These are phyloP conservation scores for Drosophila multiciliata DNA, from an alignment of 2,888 invertebrate species.

Conservation along the genomic window DNA sequence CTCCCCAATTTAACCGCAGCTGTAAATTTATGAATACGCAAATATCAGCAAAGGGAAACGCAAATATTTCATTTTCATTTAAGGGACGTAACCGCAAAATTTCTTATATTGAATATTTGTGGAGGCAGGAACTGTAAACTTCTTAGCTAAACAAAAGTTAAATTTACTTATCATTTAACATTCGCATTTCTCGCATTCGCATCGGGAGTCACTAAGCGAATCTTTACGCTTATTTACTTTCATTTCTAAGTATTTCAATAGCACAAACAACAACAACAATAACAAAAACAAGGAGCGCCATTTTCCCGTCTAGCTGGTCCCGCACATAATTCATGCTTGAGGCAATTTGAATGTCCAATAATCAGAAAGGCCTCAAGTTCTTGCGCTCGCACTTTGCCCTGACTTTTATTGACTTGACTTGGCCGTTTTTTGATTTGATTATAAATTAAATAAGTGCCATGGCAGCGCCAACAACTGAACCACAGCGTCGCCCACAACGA, in stretches of 20 bases:
- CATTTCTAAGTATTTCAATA: constrained; percentile 64
- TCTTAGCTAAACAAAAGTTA: constrained; percentile 57
- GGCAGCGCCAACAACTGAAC: constrained; percentile 47
- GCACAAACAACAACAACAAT: constrained; percentile 42
- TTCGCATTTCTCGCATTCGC: constrained; percentile 37
- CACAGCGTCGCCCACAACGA: constrained; percentile 30
- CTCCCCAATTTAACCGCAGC: constrained; percentile 19
- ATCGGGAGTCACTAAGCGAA: constrained; percentile 67
- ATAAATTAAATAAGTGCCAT: constrained; percentile 74
- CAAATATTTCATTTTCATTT: constrained; percentile 32
- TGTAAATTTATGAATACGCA: constrained; percentile 29
- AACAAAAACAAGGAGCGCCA: constrained; percentile 23
- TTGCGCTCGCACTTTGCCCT: constrained; percentile 46
- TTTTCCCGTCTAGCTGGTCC: constrained; percentile 46
- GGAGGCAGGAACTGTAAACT: constrained; percentile 17
- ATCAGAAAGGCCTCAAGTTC: constrained; percentile 77
- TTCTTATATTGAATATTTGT: constrained; percentile 28
- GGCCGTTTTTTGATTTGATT: constrained; percentile 70
- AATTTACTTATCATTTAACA: constrained; percentile 76
- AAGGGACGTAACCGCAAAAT: constrained; percentile 32
- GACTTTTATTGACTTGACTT: constrained; percentile 76
- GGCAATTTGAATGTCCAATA: constrained; percentile 79
- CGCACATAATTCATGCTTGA: constrained; percentile 77
- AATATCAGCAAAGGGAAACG: constrained; percentile 1
- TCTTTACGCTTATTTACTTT: constrained; percentile 79